These are phyloP conservation scores for Scatophagus argus DNA, from an alignment of 2,113 vertebrate species.

Conservation along the genomic window DNA sequence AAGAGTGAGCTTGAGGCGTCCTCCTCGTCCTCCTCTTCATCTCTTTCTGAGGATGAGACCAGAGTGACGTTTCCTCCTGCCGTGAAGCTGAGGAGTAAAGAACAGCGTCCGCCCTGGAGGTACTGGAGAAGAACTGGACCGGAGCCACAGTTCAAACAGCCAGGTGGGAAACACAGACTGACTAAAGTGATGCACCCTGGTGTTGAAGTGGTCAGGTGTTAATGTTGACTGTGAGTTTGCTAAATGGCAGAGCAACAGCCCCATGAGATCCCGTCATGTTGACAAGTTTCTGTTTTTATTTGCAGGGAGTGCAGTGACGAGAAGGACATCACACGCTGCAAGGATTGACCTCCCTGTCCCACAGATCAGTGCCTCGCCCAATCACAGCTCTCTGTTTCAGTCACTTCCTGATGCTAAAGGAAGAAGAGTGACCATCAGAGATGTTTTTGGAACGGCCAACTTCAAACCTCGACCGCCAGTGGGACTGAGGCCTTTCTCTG, in stretches of 20 bases:
- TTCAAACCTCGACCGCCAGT: conserved; percentile 38
- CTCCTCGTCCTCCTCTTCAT: conserved; percentile 54
- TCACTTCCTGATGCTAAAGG: conserved; percentile 41
- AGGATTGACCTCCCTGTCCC: conserved; percentile 26
- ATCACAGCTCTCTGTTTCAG: conserved; percentile 78
- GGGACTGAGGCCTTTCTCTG: conserved; percentile 24
- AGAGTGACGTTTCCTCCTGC: conserved; percentile 66
- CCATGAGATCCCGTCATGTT: neutral
- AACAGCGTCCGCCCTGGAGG: conserved; percentile 78
- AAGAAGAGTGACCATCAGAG: conserved; percentile 60
- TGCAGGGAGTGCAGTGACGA: conserved; percentile 44
- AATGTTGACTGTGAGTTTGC: too few species aligned
- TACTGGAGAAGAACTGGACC: conserved; percentile 86
- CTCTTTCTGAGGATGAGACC: conserved; percentile 59
- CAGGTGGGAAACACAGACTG: conserved; percentile 78
- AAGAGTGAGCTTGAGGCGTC: conserved; percentile 51
- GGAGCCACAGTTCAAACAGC: conserved; percentile 76
- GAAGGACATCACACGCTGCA: conserved; percentile 21
- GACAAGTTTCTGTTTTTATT: conserved; percentile 4
- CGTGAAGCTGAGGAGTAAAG: conserved; percentile 53
- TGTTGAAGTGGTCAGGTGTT: neutral
- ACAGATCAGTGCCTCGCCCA: conserved; percentile 37
- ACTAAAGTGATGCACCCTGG: neutral
- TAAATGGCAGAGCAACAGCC: too few species aligned
- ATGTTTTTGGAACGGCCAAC: conserved; percentile 47